Evolutionary conservation across 2,113 vertebrate species (phyloP), one percentile per base, ranked within the genome.

Genomic region (Aviceda subcristata): DNA sequence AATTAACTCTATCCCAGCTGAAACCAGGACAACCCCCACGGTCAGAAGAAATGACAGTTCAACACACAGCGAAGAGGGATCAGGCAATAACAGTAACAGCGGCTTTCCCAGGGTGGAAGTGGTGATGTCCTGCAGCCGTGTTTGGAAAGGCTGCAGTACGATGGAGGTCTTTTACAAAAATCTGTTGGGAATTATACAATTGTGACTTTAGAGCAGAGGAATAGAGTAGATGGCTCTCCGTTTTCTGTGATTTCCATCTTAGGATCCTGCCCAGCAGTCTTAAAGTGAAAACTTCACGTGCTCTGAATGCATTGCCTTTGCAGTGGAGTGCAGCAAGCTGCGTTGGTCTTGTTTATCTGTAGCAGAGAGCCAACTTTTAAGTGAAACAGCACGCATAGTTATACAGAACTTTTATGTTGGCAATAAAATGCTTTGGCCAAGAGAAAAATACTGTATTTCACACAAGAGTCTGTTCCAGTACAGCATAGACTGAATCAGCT

Each of bases 311-410:
- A 24, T 46, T 7, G 41, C 59, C 82, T 92, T 55, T 63, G 60
- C 59, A 83, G 57, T 3, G 24, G 77, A 93, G 69, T 39, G 59
- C 67, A 88, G 67, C 59, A 63, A 67, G 29, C 46, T 50, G 4
- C 12, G 23, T 62, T 86, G 38, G 29, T 62, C 88, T 74, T 66
- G 15, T 69, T 94, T 78, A 79, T 72, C 74, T 62, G 6, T 5
- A 88, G 63, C 45, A 39, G 75, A 76, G 63, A 48, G 83, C 79
- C 94, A 96, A 81, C 36, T 85, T 81, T 69, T 92, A 96, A 96
- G 39, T 68, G 51, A 75, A 96, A 92, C 59, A 88, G 48, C 14
- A 2, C 74, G 73, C 55, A 81, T 3, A 72, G 85, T 78, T 55
- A 71, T 39, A 36, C 15, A 46, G 45, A 92, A 77, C 24, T 92